A percentile compares a stretch with the other conserved stretches of the same genome.
Evolutionary conservation across 2,113 vertebrate genomes (phyloP).

Genomic region (Lichenostomus cassidix): DNA sequence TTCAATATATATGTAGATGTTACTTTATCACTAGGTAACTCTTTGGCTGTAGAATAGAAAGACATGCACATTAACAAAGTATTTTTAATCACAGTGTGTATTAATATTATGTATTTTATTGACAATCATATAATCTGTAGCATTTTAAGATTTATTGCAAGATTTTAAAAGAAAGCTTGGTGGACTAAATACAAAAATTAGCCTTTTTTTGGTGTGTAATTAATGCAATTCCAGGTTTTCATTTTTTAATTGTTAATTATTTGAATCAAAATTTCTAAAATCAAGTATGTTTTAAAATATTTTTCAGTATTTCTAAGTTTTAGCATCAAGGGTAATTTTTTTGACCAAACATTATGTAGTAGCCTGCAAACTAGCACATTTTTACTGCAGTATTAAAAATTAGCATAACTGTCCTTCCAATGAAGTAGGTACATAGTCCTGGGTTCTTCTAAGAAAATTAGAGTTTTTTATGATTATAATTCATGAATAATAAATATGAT

Average conservation of each 20-base stretch:
- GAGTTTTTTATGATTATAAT: not conserved
- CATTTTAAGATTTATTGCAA: not conserved
- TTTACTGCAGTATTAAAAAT: not conserved
- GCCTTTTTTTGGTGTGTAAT: accelerated
- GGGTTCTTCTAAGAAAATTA: not conserved
- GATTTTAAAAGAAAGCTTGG: not conserved
- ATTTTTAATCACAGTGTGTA: not conserved
- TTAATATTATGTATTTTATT: not conserved
- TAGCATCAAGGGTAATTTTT: not conserved
- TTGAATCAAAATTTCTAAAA: not conserved
- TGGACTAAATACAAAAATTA: not conserved
- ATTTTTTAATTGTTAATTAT: not conserved
- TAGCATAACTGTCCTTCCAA: not conserved
- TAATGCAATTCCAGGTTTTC: not conserved
- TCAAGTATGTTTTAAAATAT: not conserved
- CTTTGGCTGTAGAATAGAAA: not conserved
- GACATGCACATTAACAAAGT: not conserved
- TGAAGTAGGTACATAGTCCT: not conserved
- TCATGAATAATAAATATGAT: not conserved
- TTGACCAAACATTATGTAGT: not conserved
- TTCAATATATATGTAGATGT: not conserved
- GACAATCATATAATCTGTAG: not conserved
- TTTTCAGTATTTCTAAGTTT: not conserved
- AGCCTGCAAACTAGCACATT: not conserved
- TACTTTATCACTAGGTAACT: not conserved